Evolutionary conservation across 1,140 invertebrate genomes (phyloP), one percentile per base, ranked within the genome.

Genomic region (Pristionchus pacificus): DNA sequence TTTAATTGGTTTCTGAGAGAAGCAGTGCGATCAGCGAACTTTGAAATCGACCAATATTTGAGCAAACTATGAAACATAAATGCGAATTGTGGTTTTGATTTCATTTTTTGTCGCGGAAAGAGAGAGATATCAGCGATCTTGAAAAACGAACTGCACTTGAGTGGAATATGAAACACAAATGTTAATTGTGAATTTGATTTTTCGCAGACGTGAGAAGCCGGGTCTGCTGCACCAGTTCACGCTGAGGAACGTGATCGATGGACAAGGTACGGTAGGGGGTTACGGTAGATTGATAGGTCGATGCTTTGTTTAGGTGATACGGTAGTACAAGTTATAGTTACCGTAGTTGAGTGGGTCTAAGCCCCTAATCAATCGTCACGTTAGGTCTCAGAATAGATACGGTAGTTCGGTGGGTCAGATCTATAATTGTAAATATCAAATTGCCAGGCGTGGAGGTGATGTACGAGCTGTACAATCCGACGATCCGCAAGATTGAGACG

Each of bases 381-480:
- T 6, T 28, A 65, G 32, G 14, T 29, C 55, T 59, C 6, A 25
- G 6, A 28, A 28, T 10, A 14, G 6, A 10, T 57, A 14, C 6
- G 25, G 30, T 24, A 28, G 64, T 57, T 24, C n/a, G n/a, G 6
- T 61, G 25, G 31, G 30, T 6, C 24, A 32, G 38, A 25, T 25
- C 61, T 14, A 31, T 65, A 14, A 30, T 31, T 13, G 27, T 15
- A 65, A 60, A 14, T 62, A 24, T 13, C 38, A n/a, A n/a, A 27
- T 75, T 76, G 80, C 68, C 84, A 88, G 93, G 93, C 55, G 86
- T 95, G 65, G 90, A 97, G 88, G 88, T 97, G 3, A 84, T 87
- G 65, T 98, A 92, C 86, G 89, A 96, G 58, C 84, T 98, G 72
- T 99, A 98, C 85, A 95, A 95, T 87, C 96, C 96, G 25, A 90